Evolutionary conservation across 2,888 invertebrate genomes (phyloP).

Genomic region (Ommatoiulus sabulosus): DNA sequence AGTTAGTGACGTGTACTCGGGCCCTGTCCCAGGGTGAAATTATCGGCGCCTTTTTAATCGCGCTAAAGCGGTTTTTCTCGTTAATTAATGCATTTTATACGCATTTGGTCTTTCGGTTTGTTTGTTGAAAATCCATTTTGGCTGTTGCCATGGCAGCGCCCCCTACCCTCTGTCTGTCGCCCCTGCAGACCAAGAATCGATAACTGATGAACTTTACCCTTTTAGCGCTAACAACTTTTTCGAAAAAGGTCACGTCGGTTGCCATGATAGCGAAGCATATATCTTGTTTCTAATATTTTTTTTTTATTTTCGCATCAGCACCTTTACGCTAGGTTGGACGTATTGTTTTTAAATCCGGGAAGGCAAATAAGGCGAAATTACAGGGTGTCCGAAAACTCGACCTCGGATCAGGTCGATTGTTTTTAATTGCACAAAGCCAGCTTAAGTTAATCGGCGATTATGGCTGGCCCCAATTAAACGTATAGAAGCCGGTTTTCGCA

Average conservation of each 20-base stretch:
- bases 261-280: conserved; percentile 4
- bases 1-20: background rate
- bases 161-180: conserved; percentile 34
- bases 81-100: conserved; percentile 21
- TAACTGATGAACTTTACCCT: conserved; percentile 34
- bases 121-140: conserved; percentile 7
- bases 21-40: background rate
- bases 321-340: background rate
- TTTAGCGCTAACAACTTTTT: conserved; percentile 15
- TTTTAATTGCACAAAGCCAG: background rate
- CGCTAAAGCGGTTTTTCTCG: conserved; percentile 12
- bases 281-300: background rate
- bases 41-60: background rate
- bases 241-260: conserved; percentile 34
- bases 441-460: background rate
- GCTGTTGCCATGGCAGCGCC: conserved; percentile 28
- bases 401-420: background rate
- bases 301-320: background rate
- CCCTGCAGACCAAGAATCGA: conserved; percentile 16
- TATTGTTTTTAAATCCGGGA: background rate
- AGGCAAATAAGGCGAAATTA: background rate
- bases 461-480: background rate
- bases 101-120: conserved; percentile 20
- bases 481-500: no score
- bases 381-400: background rate